Evolutionary conservation across 1,140 invertebrate genomes (phyloP), one percentile per base, ranked within the genome.

Genomic region (Leptinotarsa defecta): DNA sequence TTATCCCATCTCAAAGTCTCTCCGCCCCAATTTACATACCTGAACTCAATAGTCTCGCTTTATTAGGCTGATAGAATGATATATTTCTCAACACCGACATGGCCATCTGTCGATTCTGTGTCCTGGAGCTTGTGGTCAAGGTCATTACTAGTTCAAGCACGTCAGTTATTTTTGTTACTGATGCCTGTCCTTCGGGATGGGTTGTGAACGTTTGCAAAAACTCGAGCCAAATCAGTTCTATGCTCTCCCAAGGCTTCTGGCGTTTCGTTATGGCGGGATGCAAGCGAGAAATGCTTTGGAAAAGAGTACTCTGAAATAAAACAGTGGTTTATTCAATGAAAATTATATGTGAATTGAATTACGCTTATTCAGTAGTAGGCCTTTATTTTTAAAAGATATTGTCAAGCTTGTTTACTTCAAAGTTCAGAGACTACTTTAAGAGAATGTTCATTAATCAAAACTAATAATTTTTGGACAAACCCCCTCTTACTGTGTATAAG

Each of bases 121-220:
- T 19, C 75, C 78, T 80, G 27, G 71, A 63, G 68, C 78, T 79
- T 13, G 70, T 68, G 19, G 84, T 77, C 67, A 84, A 76, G 11
- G 75, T 74, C 13, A 86, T 76, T 11, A 86, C 63, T 4, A 85
- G 52, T 34, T 84, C 83, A 24, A 85, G 78, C 27, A 82, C 71
- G 43, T 85, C 84, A 15, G 75, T 27, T 24, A 69, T 67, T 81
- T 83, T 83, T 2, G 81, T 81, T 15, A 85, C 62, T 13, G 48
- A 57, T 20, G 75, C 49, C 76, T 86, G 85, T n/a, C 85, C 87
- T 63, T 86, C 85, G 1, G 86, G 81, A 77, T 88, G 85, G 4
- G 78, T 78, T 1, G 88, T 86, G 68, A 83, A 88, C 2, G 84
- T 79, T 71, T 87, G 83, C 77, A 88, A 81, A 75, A 88, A 88